These are phyloP conservation scores for Falco rusticolus DNA, from an alignment of 2,797 vertebrate genomes.

Conservation along the genomic window DNA sequence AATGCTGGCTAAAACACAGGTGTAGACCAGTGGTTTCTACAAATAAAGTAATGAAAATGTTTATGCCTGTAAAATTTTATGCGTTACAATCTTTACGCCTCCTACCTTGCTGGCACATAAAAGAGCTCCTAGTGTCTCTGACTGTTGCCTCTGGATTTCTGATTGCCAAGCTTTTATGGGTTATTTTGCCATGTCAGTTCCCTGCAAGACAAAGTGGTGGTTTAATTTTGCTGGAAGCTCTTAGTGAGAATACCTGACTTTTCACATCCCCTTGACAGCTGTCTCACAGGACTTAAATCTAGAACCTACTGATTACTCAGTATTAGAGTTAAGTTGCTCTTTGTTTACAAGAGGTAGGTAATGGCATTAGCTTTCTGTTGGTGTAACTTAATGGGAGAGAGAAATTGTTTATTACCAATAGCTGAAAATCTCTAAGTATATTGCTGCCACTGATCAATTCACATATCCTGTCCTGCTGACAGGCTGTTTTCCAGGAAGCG, in stretches of 20 bases:
- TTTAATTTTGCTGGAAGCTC: neutral
- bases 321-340: neutral
- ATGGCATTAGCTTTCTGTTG: neutral
- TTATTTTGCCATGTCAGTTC: neutral
- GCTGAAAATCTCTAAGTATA: neutral
- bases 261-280: neutral
- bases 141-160: neutral
- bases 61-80: neutral
- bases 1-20: neutral
- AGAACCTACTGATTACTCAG: neutral
- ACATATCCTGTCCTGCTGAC: neutral
- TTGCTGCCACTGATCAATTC: neutral
- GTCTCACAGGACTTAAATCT: neutral
- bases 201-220: neutral
- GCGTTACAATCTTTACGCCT: neutral
- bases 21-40: neutral
- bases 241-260: neutral
- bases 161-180: neutral
- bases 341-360: neutral
- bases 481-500: neutral
- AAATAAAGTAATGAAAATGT: neutral
- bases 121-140: neutral
- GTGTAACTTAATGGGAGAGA: neutral
- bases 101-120: neutral
- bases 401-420: neutral